Evolutionary conservation across 1,140 invertebrate genomes (phyloP), one percentile per base, ranked within the genome.

Genomic region (Cepaea nemoralis): DNA sequence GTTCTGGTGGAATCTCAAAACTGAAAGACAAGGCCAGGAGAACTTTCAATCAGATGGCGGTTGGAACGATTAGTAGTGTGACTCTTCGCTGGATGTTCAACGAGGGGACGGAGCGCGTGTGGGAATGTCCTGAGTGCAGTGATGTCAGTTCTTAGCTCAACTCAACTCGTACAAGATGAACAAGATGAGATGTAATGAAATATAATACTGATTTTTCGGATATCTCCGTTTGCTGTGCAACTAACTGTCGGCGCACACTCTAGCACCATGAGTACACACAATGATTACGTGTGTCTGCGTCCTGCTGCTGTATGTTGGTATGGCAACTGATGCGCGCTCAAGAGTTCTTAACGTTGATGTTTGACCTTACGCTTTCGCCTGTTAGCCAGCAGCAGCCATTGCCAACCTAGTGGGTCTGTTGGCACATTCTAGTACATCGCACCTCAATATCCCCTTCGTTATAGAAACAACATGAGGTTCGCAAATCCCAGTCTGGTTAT

Each of bases 251-350:
- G 22, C 24, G 59, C 59, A 63, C 59, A 63, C 33, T 63, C 59
- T 31, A n/a, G 27, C 59, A 63, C 59, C 33, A 6, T 31, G 1
- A 19, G 5, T 22, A 63, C n/a, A 31, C 59, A 63, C n/a, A 63
- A 63, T n/a, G 12, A 55, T 63, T 63, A 63, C 59, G 59, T 63
- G 59, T 31, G 27, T n/a, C 19, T 63, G 59, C 59, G 59, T 63
- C 3, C 59, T 31, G 59, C 59, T 63, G 59, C 5, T 63, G 59
- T 3, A 31, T 27, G 59, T 63, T 63, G 59, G n/a, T 31, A 63
- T 63, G 59, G 59, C 59, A 31, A 63, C 59, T 31, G 10, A n/a
- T 31, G 59, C 59, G 33, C 59, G 59, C 59, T 63, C 6, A 19
- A 19, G 6, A 14, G n/a, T 31, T 2, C 59, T 63, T 31, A 31